Base-by-base conservation (phyloP, 1,140 invertebrate species). In the Musca vetustissima region DNA sequence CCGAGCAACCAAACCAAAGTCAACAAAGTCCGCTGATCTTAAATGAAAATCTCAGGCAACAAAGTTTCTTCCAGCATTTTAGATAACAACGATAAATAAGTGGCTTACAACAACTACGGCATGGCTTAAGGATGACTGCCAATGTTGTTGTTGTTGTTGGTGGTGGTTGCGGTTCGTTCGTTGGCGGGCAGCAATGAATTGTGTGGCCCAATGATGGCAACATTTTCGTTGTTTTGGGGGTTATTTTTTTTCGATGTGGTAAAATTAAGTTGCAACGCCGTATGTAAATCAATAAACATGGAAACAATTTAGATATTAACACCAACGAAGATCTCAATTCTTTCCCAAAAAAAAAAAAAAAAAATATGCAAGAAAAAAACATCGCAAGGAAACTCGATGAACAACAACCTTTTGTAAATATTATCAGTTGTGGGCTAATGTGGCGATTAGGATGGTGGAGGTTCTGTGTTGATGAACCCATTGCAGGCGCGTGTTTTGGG, bases 271-370 rank as follows among this genome's bases (percentile, higher is more conserved):
- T 43, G 36, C 36, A 43, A 43, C 36, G 36, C 36, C 36, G 36
- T 61, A 61, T 61, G 57, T 61, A 61, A 61, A 61, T 61, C 57
- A 61, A 61, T 61, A 61, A 61, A 61, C 36, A 36, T 61, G 32
- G 36, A 43, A 43, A 43, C 57, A 61, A 61, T 61, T 61, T 43
- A 61, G 57, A 43, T 36, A 59, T 28, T 28, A 28, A 59, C 24
- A 61, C 36, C 36, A 43, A 43, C 36, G 36, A 43, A 43, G 36
- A 43, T 43, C 36, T 43, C 36, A 43, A 43, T 43, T 43, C 36
- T 7, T 7, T 1, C 1, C 36, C 13, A 49, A 49, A 49, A 15
- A 49, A 49, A 49, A 49, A 15, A 19, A 49, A 49, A 7, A 21
- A 52, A 52, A 52, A 19, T 22, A 52, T 9, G 9, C 28, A 28